A percentile compares a stretch with the other conserved stretches of the same genome.
phyloP scores from a whole-genome alignment of 2,888 invertebrate genomes.

The Hanleya hanleyi region DNA sequence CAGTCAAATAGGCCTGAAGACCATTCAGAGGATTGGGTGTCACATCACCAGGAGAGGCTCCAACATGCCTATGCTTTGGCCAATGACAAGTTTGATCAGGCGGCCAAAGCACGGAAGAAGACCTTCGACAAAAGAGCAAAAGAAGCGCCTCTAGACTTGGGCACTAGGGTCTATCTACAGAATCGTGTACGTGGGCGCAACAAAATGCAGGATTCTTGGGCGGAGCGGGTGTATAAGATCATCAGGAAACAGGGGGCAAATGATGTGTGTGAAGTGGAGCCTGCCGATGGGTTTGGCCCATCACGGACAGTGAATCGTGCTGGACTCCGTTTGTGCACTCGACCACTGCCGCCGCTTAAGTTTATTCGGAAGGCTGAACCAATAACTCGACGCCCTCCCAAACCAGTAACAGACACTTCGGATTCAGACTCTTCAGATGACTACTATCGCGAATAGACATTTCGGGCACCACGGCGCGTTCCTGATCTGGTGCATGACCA shows the following conservation, averaged over 20 bases:
- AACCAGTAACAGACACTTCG: too few species aligned
- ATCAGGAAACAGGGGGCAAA: neutral
- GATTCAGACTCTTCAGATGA: too few species aligned
- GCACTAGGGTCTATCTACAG: slow-evolving; percentile 4
- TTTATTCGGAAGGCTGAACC: too few species aligned
- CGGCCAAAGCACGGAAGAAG: neutral
- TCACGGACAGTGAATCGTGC: neutral
- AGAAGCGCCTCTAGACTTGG: neutral
- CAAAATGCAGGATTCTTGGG: neutral
- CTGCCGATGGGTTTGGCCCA: neutral
- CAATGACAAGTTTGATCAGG: neutral
- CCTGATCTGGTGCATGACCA: too few species aligned
- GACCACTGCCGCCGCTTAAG: too few species aligned
- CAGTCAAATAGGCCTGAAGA: neutral
- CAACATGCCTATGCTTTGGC: neutral
- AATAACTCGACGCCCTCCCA: too few species aligned
- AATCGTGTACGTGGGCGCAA: neutral
- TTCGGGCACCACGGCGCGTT: too few species aligned
- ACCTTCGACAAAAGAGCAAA: neutral
- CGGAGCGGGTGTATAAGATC: neutral
- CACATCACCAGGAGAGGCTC: neutral
- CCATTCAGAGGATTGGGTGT: neutral
- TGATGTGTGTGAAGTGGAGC: neutral
- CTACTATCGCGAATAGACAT: too few species aligned
- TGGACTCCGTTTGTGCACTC: neutral